Percentiles rank a stretch among this genome's conserved stretches.
Evolutionary conservation across 2,888 invertebrate genomes (phyloP).

Genomic region (Acanthopleura granulata): DNA sequence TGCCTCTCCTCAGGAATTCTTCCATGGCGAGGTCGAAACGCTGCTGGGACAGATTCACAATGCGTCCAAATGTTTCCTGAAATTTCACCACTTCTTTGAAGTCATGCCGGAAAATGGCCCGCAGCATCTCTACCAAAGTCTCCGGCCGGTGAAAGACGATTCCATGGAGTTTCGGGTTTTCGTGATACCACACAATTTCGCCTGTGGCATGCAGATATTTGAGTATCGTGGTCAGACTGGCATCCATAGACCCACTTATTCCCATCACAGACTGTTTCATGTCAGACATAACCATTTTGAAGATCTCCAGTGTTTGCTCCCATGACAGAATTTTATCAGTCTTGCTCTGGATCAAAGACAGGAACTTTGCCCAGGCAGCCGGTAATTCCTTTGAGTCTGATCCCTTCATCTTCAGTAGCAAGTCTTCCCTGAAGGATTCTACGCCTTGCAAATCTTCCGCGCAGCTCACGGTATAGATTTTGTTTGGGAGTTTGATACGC

Average conservation of each 20-base stretch:
- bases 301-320: conserved; percentile 42
- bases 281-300: conserved; percentile 36
- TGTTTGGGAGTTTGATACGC: conserved; percentile 46
- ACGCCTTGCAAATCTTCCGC: conserved; percentile 52
- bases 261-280: conserved; percentile 52
- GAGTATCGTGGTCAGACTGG: conserved; percentile 52
- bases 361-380: conserved; percentile 53
- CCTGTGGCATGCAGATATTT: conserved; percentile 54
- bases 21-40: conserved; percentile 46
- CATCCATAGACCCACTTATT: conserved; percentile 50
- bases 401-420: conserved; percentile 37
- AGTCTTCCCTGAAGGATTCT: conserved; percentile 35
- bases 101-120: conserved; percentile 60
- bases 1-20: conserved; percentile 49
- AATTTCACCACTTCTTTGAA: conserved; percentile 51
- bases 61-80: conserved; percentile 40
- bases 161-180: conserved; percentile 47
- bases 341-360: conserved; percentile 46
- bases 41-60: conserved; percentile 28
- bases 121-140: conserved; percentile 58
- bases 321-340: conserved; percentile 48
- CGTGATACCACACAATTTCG: conserved; percentile 61
- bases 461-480: conserved; percentile 56
- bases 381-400: conserved; percentile 47
- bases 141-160: conserved; percentile 61